phyloP scores from a whole-genome alignment of 1,140 invertebrate species.

The Gryon sp. region DNA sequence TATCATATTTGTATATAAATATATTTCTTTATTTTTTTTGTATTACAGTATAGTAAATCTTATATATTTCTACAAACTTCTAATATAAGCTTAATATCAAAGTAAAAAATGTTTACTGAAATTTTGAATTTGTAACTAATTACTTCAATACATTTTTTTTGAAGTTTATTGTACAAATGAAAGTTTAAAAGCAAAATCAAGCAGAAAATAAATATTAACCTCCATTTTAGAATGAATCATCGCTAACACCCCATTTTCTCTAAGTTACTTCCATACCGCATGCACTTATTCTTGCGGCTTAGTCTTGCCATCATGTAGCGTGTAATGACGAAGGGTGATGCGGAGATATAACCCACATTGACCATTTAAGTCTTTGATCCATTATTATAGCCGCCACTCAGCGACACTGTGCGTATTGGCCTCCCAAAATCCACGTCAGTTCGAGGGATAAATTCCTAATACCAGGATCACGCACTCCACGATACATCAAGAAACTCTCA shows the following conservation, averaged over 20 bases:
- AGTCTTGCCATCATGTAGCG: conserved; percentile 64
- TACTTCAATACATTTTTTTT: too few relatives aligned
- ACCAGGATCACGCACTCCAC: conserved; percentile 54
- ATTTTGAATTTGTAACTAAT: too few relatives aligned
- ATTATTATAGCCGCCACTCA: conserved; percentile 68
- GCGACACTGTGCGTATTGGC: conserved; percentile 61
- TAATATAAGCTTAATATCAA: too few relatives aligned
- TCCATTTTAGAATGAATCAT: conserved; percentile 60
- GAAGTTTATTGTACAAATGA: too few relatives aligned
- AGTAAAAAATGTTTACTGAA: too few relatives aligned
- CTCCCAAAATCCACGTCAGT: conserved; percentile 38
- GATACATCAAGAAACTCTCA: conserved; percentile 17
- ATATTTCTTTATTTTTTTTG: too few relatives aligned
- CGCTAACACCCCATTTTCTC: conserved; percentile 36
- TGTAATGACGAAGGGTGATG: conserved; percentile 61
- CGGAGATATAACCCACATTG: conserved; percentile 59
- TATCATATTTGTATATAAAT: too few relatives aligned
- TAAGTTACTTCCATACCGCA: conserved; percentile 34
- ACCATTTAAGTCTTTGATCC: conserved; percentile 67
- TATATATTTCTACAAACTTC: too few relatives aligned
- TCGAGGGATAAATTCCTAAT: conserved; percentile 62
- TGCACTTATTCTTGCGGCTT: conserved; percentile 72
- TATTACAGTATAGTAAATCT: too few relatives aligned
- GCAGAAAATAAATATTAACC: conserved; percentile 34
- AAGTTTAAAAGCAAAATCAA: too few relatives aligned